These are phyloP conservation scores for Odontomachus brunneus DNA, from an alignment of 1,140 invertebrate species.

Conservation along the genomic window DNA sequence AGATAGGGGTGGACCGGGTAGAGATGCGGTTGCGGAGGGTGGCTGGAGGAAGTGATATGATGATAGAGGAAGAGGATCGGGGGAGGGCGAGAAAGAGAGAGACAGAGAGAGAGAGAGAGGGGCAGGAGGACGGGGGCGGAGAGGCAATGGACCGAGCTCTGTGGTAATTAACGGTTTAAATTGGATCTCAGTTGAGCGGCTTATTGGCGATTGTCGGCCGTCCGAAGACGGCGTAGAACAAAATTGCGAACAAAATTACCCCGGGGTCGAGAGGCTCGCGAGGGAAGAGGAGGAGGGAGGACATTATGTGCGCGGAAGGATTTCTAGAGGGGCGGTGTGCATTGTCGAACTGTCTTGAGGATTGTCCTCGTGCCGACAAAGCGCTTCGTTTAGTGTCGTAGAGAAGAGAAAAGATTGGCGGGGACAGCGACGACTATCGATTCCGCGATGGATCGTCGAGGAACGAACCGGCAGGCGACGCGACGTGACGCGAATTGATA, in stretches of 20 bases:
- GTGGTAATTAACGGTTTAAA: slow-evolving; percentile 81
- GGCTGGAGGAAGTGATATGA: slow-evolving; percentile 66
- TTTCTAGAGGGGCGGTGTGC: slow-evolving; percentile 59
- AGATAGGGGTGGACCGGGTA: slow-evolving; percentile 58
- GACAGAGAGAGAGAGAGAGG: slow-evolving; percentile 10
- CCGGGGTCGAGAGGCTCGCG: slow-evolving; percentile 66
- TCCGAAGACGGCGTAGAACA: slow-evolving; percentile 75
- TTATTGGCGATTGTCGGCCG: slow-evolving; percentile 77
- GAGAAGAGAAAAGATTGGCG: slow-evolving; percentile 4
- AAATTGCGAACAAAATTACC: slow-evolving; percentile 79
- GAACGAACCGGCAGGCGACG: not conserved
- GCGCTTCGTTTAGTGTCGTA: slow-evolving; percentile 69
- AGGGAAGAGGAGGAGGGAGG: not conserved
- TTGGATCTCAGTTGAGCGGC: slow-evolving; percentile 76
- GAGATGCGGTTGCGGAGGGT: slow-evolving; percentile 34
- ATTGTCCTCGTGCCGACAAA: slow-evolving; percentile 71
- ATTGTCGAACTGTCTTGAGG: slow-evolving; percentile 72
- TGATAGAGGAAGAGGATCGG: slow-evolving; percentile 38
- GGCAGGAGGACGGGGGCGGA: not conserved
- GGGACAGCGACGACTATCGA: not conserved
- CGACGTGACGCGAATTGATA: no score
- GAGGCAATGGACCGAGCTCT: slow-evolving; percentile 57
- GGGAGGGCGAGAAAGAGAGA: slow-evolving; percentile 1
- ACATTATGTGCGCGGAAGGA: slow-evolving; percentile 2
- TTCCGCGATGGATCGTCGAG: not conserved